A percentile compares a stretch with the other conserved stretches of the same genome.
Evolutionary conservation across 2,113 vertebrate genomes (phyloP).

Genomic region (Raja brachyura): DNA sequence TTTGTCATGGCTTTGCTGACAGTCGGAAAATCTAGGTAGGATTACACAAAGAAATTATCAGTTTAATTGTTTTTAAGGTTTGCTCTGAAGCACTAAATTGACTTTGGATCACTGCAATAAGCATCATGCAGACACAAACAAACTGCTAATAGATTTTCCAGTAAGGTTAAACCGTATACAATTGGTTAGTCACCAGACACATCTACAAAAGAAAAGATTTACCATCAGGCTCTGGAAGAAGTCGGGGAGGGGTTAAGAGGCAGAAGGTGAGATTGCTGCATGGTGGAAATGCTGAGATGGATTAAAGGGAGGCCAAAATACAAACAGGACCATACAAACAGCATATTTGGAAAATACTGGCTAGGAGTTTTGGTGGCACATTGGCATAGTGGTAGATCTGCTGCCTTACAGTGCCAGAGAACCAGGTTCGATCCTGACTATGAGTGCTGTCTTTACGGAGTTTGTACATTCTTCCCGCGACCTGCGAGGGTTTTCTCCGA

Average conservation of each 20-base stretch:
- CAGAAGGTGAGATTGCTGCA: background rate
- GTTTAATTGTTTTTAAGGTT: constrained; percentile 16
- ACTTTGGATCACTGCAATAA: background rate
- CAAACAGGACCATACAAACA: background rate
- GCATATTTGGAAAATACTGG: background rate
- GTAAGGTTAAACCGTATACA: background rate
- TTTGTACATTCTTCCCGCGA: no score
- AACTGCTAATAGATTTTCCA: background rate
- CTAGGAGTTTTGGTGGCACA: background rate
- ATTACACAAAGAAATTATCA: background rate
- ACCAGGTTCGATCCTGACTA: no score
- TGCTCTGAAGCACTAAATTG: background rate
- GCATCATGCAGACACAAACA: background rate
- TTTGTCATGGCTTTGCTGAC: constrained; percentile 26
- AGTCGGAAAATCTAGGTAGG: background rate
- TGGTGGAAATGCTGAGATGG: background rate
- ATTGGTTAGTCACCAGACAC: background rate
- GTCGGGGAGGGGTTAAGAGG: background rate
- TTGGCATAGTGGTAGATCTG: no score
- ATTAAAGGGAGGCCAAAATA: background rate
- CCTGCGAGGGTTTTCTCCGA: no score
- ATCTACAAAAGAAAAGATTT: background rate
- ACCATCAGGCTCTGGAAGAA: background rate
- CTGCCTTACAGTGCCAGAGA: no score
- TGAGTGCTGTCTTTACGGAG: no score